Evolutionary conservation across 2,113 vertebrate genomes (phyloP), one percentile per base, ranked within the genome.

Genomic region (Megaceryle torquata): DNA sequence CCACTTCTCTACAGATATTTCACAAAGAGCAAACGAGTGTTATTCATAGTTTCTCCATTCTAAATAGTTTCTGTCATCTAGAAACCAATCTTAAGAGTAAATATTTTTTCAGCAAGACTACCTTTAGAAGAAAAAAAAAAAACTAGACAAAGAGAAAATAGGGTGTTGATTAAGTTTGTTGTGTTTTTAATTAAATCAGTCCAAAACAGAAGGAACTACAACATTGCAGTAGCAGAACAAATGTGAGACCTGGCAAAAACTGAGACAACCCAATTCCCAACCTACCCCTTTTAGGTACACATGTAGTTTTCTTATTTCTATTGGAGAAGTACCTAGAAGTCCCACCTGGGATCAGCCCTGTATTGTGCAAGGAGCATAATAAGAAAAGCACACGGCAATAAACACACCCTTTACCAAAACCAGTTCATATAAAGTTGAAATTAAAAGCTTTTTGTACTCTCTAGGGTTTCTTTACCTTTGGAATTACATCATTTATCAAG

Each of bases 81-180:
- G 44, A 15, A 89, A 69, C 18, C 18, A 63, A n/a, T 33, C 48
- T 79, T n/a, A 79, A 71, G 8, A 51, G 19, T 15, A 71, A 67
- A 43, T 1, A 53, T 13, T 76, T 83, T 71, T 87, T 60, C 24
- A 59, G 5, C 33, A 63, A 72, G 16, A 59, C 7, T 43, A 19
- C 5, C 4, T 53, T 90, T 60, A 53, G 85, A 78, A 76, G 5
- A 41, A 9, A 18, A 41, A 59, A 50, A 50, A 91, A 20, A 1
- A 53, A n/a, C n/a, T 4, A 71, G 5, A 43, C 7, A 59, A 39
- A 81, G 11, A 48, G 9, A 91, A 69, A 84, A 84, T 21, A 89
- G 2, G 8, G 3, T 0, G 35, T 41, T 20, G 6, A 0, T 59
- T 35, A 17, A 6, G 1, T 35, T 61, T 59, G 12, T 3, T 44